These are phyloP conservation scores for Aplochiton taeniatus DNA, from an alignment of 2,797 vertebrate species.

Conservation along the genomic window DNA sequence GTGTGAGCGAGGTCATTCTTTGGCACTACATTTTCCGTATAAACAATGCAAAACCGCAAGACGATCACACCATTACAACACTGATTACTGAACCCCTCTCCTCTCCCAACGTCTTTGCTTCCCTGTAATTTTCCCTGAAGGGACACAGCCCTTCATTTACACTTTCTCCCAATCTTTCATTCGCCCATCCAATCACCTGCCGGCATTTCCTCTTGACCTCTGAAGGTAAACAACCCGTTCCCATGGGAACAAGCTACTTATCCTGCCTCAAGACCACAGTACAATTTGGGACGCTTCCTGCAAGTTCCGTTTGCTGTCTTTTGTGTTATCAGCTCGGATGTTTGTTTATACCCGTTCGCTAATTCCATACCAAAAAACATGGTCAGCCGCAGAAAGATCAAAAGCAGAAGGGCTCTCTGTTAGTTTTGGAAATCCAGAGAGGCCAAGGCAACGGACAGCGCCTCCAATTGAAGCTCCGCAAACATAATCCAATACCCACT, in stretches of 20 bases:
- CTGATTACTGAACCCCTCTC: not conserved
- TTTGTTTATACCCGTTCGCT: constrained; percentile 18
- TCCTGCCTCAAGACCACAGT: constrained; percentile 5
- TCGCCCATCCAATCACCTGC: constrained; percentile 18
- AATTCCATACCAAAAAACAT: not conserved
- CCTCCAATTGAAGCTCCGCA: too few species aligned
- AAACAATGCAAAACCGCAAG: constrained; percentile 33
- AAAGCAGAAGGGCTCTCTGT: too few species aligned
- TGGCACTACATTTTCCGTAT: constrained; percentile 5
- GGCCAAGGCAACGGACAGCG: too few species aligned
- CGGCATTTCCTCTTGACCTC: constrained; percentile 46
- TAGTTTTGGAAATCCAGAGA: too few species aligned
- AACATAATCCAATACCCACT: too few species aligned
- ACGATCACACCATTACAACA: not conserved
- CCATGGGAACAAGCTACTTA: constrained; percentile 6
- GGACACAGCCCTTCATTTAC: constrained; percentile 22
- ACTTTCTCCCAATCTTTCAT: not conserved
- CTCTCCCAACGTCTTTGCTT: constrained; percentile 26
- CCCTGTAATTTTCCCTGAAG: constrained; percentile 13
- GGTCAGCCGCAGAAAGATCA: too few species aligned
- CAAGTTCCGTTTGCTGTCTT: constrained; percentile 21
- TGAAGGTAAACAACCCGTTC: constrained; percentile 1
- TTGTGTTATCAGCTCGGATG: constrained; percentile 21
- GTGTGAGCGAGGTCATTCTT: not conserved
- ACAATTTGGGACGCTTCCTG: constrained; percentile 27